Evolutionary conservation across 1,140 invertebrate species (phyloP).

Genomic region (Drosophila tristis): DNA sequence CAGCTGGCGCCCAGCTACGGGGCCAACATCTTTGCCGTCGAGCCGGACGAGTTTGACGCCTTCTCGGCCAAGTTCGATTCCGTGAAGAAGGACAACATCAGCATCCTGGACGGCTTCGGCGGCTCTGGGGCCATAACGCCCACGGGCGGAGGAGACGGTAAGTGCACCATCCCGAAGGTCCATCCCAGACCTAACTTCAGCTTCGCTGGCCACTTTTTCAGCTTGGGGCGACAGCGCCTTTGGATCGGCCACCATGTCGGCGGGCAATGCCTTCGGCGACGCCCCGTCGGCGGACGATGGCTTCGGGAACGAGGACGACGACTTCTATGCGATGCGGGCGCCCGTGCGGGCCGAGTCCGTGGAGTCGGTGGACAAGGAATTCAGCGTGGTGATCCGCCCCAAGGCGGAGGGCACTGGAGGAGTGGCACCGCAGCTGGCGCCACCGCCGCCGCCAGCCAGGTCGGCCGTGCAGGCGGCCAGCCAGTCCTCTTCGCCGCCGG

Average conservation of each 20-base stretch:
- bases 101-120: constrained; percentile 85
- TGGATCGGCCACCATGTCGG: constrained; percentile 55
- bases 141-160: constrained; percentile 72
- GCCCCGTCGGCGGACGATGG: constrained; percentile 85
- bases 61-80: constrained; percentile 94
- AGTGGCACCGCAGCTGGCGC: constrained; percentile 88
- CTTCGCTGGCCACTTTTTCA: constrained; percentile 17
- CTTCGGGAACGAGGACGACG: constrained; percentile 91
- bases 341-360: constrained; percentile 88
- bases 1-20: constrained; percentile 42
- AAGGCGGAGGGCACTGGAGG: constrained; percentile 85
- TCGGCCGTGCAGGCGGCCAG: constrained; percentile 83
- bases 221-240: constrained; percentile 83
- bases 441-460: constrained; percentile 89
- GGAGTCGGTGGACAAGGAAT: constrained; percentile 88
- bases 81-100: constrained; percentile 86
- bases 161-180: constrained; percentile 12
- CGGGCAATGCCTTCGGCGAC: constrained; percentile 85
- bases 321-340: constrained; percentile 92
- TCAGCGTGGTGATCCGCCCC: constrained; percentile 85
- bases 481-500: constrained; percentile 85
- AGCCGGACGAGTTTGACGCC: constrained; percentile 90
- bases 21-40: constrained; percentile 79
- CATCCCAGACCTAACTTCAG: too few relatives aligned
- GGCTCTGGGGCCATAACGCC: constrained; percentile 79